Percentiles rank a stretch among this genome's conserved stretches.
Conservation (phyloP, 2,888 invertebrate genomes). For the Axea sp. region DNA sequence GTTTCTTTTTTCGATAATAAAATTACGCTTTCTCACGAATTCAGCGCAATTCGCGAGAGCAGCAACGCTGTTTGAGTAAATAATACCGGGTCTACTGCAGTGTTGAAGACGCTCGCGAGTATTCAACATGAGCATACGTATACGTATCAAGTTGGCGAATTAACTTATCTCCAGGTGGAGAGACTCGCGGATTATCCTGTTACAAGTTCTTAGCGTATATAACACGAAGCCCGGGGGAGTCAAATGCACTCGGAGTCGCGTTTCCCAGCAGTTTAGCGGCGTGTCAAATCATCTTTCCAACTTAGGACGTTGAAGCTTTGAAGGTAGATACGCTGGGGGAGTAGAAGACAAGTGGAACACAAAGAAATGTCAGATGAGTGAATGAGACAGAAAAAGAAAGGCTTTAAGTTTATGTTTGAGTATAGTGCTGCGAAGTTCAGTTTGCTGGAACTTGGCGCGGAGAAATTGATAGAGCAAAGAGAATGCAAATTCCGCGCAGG, state of each 20-base stretch:
- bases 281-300: conserved; percentile 56
- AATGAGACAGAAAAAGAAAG: conserved; percentile 4
- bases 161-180: conserved; percentile 56
- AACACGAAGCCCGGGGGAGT: conserved; percentile 53
- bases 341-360: conserved; percentile 32
- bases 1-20: too few relatives aligned
- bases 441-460: neutral
- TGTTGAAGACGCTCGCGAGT: conserved; percentile 13
- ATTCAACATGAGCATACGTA: conserved; percentile 34
- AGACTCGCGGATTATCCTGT: conserved; percentile 59
- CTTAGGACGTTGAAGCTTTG: conserved; percentile 37
- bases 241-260: conserved; percentile 56
- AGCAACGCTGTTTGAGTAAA: conserved; percentile 40
- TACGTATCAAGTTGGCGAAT: conserved; percentile 58
- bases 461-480: too few relatives aligned
- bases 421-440: neutral
- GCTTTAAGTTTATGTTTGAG: conserved; percentile 6
- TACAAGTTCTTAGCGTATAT: conserved; percentile 57
- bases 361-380: conserved; percentile 23
- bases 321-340: conserved; percentile 15
- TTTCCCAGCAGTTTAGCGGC: conserved; percentile 59
- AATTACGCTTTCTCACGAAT: too few relatives aligned
- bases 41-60: too few relatives aligned
- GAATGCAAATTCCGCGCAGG: too few relatives aligned
- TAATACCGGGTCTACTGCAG: conserved; percentile 24